Evolutionary conservation across 2,888 invertebrate species (phyloP), one percentile per base, ranked within the genome.

Genomic region (Latrodectus hesperus): DNA sequence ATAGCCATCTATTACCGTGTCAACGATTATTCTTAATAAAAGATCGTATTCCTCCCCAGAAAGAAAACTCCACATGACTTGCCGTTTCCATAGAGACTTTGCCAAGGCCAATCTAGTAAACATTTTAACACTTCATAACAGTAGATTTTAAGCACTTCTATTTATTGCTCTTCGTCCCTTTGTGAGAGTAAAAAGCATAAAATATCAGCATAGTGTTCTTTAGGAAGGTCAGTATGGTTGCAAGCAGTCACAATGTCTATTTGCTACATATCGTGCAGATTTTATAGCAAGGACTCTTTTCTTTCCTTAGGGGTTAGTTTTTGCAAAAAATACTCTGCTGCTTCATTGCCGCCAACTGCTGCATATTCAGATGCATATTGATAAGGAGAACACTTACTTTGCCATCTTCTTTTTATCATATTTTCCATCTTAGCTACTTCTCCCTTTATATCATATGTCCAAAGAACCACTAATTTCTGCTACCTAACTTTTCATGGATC

Each of bases 131-230:
- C 81, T 70, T 71, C 16, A 81, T 55, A 64, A 26, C 81, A 53
- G n/a, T 71, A 72, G 53, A 3, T 76, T 70, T 74, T 55, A 70
- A 84, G 74, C 52, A 88, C 83, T 74, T 79, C 52, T 74, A 51
- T 55, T 88, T 79, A 74, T 79, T 88, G 88, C 74, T 70, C 83
- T 84, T 88, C 64, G 49, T 78, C 60, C 83, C 79, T 79, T 83
- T 84, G 74, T 74, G 79, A 84, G 65, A 88, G 73, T 74, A 88
- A 74, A 78, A 88, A 81, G 71, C 81, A 86, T 86, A 86, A 75
- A 81, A 81, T 76, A 71, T 86, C 86, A 76, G 76, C 51, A 53
- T 86, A 72, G 17, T 86, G 65, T 52, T 76, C 71, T 38, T 75
- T 70, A 76, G 81, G 81, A 81, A 75, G 17, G 38, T 76, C 75